A percentile compares a stretch with the other conserved stretches of the same genome.
Evolutionary conservation across 2,797 vertebrate species (phyloP).

Genomic region (Taenioides sp.): DNA sequence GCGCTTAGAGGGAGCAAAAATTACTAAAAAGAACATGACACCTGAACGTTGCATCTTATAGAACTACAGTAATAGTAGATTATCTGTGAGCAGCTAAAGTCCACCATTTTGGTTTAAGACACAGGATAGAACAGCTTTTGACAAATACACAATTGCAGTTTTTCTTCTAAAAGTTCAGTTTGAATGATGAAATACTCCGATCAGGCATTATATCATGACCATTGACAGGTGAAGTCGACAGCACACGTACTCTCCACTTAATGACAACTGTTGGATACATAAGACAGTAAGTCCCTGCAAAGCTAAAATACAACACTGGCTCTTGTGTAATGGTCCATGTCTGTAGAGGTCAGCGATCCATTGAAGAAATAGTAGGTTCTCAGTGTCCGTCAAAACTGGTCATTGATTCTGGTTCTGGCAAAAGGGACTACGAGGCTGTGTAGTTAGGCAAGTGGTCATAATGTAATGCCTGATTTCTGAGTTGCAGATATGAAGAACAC

Average conservation of each 20-base stretch:
- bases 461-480: slow-evolving; percentile 5
- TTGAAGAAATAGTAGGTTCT: not conserved
- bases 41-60: slow-evolving; percentile 75
- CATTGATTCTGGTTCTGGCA: not conserved
- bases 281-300: not conserved
- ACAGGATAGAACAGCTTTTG: slow-evolving; percentile 67
- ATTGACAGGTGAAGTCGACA: not conserved
- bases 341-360: not conserved
- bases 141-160: slow-evolving; percentile 47
- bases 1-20: slow-evolving; percentile 68
- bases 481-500: slow-evolving; percentile 24
- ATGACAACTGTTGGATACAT: not conserved
- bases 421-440: not conserved
- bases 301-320: not conserved
- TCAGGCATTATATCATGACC: slow-evolving; percentile 3
- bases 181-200: slow-evolving; percentile 29
- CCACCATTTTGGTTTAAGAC: slow-evolving; percentile 74
- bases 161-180: slow-evolving; percentile 42
- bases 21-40: slow-evolving; percentile 75
- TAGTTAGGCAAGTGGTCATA: not conserved
- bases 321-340: not conserved
- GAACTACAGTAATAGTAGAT: slow-evolving; percentile 59
- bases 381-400: not conserved
- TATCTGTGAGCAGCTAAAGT: slow-evolving; percentile 74
- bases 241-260: not conserved